Percentiles rank a stretch among this genome's conserved stretches.
These are phyloP conservation scores for Myanophis thanlyinensis DNA, from an alignment of 2,113 vertebrate species.

Conservation along the genomic window DNA sequence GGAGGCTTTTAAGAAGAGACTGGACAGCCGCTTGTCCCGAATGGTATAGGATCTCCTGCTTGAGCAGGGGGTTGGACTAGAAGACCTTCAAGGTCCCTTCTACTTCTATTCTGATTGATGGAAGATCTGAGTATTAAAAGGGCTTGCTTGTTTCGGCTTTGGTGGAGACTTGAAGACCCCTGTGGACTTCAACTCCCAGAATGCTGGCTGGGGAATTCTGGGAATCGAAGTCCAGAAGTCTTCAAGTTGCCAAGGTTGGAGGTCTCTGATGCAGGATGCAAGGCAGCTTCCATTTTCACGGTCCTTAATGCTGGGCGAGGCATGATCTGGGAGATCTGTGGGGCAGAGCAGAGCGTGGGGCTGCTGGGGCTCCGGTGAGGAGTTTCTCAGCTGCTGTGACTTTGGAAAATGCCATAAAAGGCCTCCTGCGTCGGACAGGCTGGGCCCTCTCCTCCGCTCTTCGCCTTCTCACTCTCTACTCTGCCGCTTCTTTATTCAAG, in stretches of 20 bases:
- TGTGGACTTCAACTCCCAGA: neutral
- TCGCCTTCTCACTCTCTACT: neutral
- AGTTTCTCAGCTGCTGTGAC: neutral
- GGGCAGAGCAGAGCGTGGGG: neutral
- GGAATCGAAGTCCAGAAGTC: neutral
- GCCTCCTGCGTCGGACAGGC: neutral
- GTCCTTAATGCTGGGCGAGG: neutral
- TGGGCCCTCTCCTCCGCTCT: neutral
- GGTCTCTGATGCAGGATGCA: neutral
- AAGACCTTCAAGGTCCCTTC: neutral
- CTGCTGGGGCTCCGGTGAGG: neutral
- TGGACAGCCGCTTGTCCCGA: neutral
- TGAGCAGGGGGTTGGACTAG: neutral
- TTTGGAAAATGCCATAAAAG: slow-evolving; percentile 32
- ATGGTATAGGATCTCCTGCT: too few relatives aligned
- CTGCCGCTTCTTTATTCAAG: neutral
- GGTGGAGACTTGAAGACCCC: neutral
- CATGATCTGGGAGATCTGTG: neutral
- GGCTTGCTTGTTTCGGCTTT: neutral
- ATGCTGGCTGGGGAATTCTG: neutral
- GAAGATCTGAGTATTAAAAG: neutral
- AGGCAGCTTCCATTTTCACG: neutral
- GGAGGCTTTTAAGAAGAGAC: neutral
- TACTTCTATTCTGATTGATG: neutral
- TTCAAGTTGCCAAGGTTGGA: neutral